Conservation (phyloP, 2,888 invertebrate genomes). For the Polydrusus cervinus region DNA sequence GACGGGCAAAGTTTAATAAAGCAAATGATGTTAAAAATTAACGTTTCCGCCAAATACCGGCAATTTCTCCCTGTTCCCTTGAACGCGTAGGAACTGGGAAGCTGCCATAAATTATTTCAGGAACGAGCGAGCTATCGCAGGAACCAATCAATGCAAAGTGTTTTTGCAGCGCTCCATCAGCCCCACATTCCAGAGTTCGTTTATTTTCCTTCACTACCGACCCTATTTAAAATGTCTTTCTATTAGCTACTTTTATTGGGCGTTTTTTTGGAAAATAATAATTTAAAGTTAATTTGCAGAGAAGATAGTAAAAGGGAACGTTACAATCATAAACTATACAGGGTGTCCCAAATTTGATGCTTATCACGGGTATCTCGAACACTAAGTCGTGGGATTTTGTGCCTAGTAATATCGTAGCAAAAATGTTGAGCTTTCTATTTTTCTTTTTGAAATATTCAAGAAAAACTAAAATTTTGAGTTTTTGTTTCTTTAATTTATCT, state of each 20-base stretch:
- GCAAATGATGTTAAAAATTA: conserved; percentile 38
- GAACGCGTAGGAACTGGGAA: conserved; percentile 24
- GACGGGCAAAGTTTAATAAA: conserved; percentile 27
- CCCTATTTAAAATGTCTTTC: conserved; percentile 22
- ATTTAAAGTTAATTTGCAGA: not conserved
- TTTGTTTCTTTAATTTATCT: too few relatives aligned
- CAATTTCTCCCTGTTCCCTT: conserved; percentile 29
- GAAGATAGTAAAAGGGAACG: not conserved
- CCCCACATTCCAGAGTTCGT: conserved; percentile 34
- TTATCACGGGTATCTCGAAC: too few relatives aligned
- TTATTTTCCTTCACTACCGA: conserved; percentile 30
- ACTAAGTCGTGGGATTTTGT: too few relatives aligned
- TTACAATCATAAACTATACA: too few relatives aligned
- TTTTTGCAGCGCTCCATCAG: conserved; percentile 40
- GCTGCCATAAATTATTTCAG: conserved; percentile 39
- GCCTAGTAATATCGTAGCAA: too few relatives aligned
- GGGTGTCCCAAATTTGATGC: too few relatives aligned
- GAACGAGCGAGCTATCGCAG: conserved; percentile 36
- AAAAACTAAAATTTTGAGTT: too few relatives aligned
- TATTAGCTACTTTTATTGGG: conserved; percentile 8
- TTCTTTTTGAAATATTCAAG: too few relatives aligned
- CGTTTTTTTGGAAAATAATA: not conserved
- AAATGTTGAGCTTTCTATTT: too few relatives aligned
- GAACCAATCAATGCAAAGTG: conserved; percentile 46
- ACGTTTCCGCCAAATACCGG: conserved; percentile 36